These are phyloP conservation scores for Lasioglossum oenotherae DNA, from an alignment of 2,888 invertebrate species.

Conservation along the genomic window DNA sequence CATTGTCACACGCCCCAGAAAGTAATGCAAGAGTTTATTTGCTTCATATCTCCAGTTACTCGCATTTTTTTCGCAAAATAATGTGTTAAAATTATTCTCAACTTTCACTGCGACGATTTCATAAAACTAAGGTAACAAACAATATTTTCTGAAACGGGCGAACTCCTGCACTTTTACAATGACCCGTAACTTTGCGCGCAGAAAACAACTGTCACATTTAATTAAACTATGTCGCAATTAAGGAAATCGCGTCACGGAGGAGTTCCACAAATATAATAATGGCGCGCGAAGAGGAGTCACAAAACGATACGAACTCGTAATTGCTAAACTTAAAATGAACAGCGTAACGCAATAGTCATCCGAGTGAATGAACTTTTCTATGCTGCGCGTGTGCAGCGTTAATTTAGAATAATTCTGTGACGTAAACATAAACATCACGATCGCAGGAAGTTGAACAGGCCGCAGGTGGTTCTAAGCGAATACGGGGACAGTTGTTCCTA, in stretches of 20 bases:
- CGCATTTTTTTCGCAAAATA: background rate
- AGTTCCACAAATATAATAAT: constrained; percentile 5
- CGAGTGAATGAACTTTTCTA: background rate
- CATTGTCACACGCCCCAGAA: background rate
- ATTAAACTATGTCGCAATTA: constrained; percentile 9
- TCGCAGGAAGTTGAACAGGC: background rate
- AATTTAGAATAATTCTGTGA: background rate
- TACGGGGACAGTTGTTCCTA: background rate
- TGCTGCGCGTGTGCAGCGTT: background rate
- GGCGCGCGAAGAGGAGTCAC: background rate
- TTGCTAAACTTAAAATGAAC: constrained; percentile 10
- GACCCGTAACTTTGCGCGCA: background rate
- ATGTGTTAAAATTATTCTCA: background rate
- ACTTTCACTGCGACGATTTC: background rate
- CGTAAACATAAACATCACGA: background rate
- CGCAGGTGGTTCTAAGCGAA: background rate
- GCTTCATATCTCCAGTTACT: background rate
- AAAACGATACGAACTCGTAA: background rate
- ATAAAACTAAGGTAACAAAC: background rate
- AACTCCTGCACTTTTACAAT: background rate
- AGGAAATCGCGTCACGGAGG: background rate
- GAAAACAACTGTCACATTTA: background rate
- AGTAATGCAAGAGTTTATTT: background rate
- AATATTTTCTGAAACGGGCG: background rate
- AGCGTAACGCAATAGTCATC: background rate